phyloP scores from a whole-genome alignment of 2,113 vertebrate species.

The Chaetura pelagica region DNA sequence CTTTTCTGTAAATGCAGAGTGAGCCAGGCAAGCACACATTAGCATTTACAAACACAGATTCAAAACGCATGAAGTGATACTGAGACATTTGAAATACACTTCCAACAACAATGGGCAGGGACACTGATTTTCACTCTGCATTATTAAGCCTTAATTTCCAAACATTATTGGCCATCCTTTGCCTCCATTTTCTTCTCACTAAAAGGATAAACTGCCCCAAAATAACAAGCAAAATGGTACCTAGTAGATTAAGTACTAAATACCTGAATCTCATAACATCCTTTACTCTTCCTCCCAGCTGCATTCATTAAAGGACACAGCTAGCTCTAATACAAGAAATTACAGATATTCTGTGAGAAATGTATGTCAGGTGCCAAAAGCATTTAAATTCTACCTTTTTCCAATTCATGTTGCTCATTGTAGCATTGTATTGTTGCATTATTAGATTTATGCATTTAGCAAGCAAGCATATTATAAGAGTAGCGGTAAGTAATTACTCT shows the following conservation, averaged over 20 bases:
- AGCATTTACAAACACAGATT: conserved; percentile 45
- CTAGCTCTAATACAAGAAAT: conserved; percentile 69
- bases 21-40: background rate
- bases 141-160: conserved; percentile 42
- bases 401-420: conserved; percentile 75
- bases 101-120: background rate
- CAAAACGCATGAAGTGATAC: conserved; percentile 1
- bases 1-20: background rate
- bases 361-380: conserved; percentile 74
- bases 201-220: conserved; percentile 14
- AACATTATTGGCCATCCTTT: background rate
- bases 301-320: conserved; percentile 39
- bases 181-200: background rate
- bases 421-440: conserved; percentile 72
- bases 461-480: conserved; percentile 65
- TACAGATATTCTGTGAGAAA: conserved; percentile 68
- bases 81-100: conserved; percentile 4
- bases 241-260: conserved; percentile 22
- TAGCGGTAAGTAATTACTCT: conserved; percentile 73
- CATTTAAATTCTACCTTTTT: conserved; percentile 75
- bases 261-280: background rate
- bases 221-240: conserved; percentile 1
- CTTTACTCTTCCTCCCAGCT: conserved; percentile 23
- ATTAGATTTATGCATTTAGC: conserved; percentile 78
- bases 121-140: conserved; percentile 27